These are phyloP conservation scores for Pseudomyrmex pallidus DNA, from an alignment of 1,140 invertebrate genomes.

Conservation along the genomic window DNA sequence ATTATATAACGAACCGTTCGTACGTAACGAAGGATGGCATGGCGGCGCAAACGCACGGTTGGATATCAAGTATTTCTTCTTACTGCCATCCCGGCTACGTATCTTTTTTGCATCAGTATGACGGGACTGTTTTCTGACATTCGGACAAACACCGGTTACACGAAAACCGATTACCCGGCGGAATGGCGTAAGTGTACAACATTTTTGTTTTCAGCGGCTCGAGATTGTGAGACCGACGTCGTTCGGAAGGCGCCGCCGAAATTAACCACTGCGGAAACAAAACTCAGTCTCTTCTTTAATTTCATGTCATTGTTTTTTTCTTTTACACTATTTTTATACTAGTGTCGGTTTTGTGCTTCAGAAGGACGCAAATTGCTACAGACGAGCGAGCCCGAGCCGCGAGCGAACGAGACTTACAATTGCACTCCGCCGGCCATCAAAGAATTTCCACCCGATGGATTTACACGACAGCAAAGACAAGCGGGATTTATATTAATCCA, in stretches of 20 bases:
- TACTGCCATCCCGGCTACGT: constrained; percentile 77
- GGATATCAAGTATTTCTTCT: constrained; percentile 78
- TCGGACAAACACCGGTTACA: background rate
- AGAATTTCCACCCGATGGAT: constrained; percentile 86
- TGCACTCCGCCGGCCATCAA: constrained; percentile 85
- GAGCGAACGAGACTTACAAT: constrained; percentile 73
- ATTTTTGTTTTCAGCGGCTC: background rate
- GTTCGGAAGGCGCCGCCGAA: background rate
- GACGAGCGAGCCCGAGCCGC: background rate
- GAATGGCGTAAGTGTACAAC: constrained; percentile 71
- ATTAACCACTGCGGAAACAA: background rate
- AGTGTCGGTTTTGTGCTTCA: constrained; percentile 4
- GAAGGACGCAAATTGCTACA: constrained; percentile 78
- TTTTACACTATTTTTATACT: background rate
- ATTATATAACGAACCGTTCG: background rate
- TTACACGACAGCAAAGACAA: constrained; percentile 82
- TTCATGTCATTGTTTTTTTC: background rate
- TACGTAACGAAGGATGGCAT: constrained; percentile 72
- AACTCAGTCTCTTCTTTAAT: background rate
- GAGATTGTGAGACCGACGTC: background rate
- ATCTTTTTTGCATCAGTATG: constrained; percentile 73
- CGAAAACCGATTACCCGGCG: background rate
- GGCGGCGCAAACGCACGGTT: constrained; percentile 73
- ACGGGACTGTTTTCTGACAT: constrained; percentile 64
- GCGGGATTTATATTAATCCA: constrained; percentile 86